These are phyloP conservation scores for Ernsta delagoae DNA, from an alignment of 2,888 invertebrate species.

Conservation along the genomic window DNA sequence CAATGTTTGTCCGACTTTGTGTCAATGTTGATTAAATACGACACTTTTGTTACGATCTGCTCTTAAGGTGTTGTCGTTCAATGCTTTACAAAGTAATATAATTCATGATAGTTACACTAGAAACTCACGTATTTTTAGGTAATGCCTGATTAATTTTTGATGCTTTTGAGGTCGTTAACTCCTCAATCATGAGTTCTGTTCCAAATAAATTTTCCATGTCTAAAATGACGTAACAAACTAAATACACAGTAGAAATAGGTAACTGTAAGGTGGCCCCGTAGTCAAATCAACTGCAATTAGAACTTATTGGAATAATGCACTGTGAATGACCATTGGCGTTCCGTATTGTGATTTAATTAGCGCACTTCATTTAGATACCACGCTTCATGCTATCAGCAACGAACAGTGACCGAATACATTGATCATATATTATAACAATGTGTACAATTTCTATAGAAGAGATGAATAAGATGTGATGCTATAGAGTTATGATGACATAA, in stretches of 20 bases:
- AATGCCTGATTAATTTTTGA: too few relatives aligned
- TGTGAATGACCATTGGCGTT: conserved; percentile 3
- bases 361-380: neutral
- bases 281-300: conserved; percentile 7
- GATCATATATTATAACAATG: neutral
- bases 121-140: too few relatives aligned
- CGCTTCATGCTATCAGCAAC: neutral
- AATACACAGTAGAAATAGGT: neutral
- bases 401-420: neutral
- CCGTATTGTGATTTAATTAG: conserved; percentile 13
- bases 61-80: neutral
- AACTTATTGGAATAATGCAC: conserved; percentile 15
- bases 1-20: conserved; percentile 60
- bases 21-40: neutral
- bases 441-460: neutral
- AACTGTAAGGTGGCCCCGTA: too few relatives aligned
- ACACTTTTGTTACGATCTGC: too few relatives aligned
- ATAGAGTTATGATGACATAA: too few relatives aligned
- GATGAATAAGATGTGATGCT: neutral
- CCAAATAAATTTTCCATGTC: too few relatives aligned
- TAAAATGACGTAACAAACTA: too few relatives aligned
- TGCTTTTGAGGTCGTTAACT: too few relatives aligned
- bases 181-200: too few relatives aligned
- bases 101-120: too few relatives aligned
- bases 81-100: too few relatives aligned